Evolutionary conservation across 2,113 vertebrate genomes (phyloP), one percentile per base, ranked within the genome.

Genomic region (Rhabdomys dilectus): DNA sequence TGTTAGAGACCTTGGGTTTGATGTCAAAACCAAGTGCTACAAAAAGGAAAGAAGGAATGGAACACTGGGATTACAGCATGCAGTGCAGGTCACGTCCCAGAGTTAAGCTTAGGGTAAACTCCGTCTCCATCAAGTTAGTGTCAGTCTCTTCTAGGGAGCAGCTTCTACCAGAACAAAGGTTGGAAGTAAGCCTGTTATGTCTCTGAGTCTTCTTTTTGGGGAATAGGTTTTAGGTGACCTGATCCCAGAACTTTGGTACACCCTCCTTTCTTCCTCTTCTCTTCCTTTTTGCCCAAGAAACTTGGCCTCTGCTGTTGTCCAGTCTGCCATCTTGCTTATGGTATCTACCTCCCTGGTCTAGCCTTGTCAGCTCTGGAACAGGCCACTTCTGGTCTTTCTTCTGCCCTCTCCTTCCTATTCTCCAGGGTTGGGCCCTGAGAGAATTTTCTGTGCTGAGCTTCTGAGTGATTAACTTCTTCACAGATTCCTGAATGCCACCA

Each of bases 241-340:
- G 60, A 93, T 81, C 60, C 45, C 21, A 92, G 89, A 81, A 29
- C 78, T 58, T 93, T 51, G 68, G 73, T 64, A 95, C 72, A 89
- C 3, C 10, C 24, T 92, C 21, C 39, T 92, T 96, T 89, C 66
- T 94, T 91, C 64, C 3, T 48, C 58, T 82, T 92, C 1, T 76
- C 16, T 53, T 92, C 51, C 45, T 95, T 85, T 68, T 77, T 81
- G 39, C 9, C 16, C 4, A 8, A 4, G 26, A 86, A 92, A 48
- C 51, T 48, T 78, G 36, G 53, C 72, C 36, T 95, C 21, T 76
- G 72, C 73, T 60, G 1, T 77, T 84, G 87, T 42, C 12, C 2
- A 48, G 26, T 82, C 88, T 84, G 2, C 72, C 4, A 45, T 34
- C 48, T 56, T 62, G n/a, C 62, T 16, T 53, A 12, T 29, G 42